phyloP scores from a whole-genome alignment of 2,797 vertebrate genomes.

The Silurus lanzhouensis region DNA sequence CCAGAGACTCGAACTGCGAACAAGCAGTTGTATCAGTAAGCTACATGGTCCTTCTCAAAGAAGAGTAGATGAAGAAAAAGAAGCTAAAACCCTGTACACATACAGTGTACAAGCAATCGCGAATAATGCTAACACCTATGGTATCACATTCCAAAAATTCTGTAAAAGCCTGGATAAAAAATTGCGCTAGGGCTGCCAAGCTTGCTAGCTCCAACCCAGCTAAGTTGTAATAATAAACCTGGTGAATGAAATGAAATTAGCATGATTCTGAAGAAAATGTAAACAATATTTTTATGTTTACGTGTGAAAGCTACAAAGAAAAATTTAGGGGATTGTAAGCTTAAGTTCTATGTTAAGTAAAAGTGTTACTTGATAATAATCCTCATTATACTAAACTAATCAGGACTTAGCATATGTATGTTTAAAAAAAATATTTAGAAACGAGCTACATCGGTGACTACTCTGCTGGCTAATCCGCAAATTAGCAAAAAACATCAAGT shows the following conservation, averaged over 20 bases:
- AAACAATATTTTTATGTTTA: neutral
- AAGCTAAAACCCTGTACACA: neutral
- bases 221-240: too few species aligned
- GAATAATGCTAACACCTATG: neutral
- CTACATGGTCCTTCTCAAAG: neutral
- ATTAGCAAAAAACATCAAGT: neutral
- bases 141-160: neutral
- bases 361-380: neutral
- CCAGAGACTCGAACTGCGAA: neutral
- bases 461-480: too few species aligned
- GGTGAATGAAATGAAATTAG: neutral
- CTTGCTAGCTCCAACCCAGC: neutral
- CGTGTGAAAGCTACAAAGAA: neutral
- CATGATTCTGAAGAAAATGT: neutral
- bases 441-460: neutral
- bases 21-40: neutral
- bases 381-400: neutral
- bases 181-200: neutral
- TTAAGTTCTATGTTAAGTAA: too few species aligned
- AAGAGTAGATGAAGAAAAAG: neutral
- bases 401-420: too few species aligned
- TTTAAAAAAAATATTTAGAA: neutral
- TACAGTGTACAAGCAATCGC: neutral
- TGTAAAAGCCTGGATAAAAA: neutral
- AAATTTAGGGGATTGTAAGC: too few species aligned